Percentiles rank a stretch among this genome's conserved stretches.
These are phyloP conservation scores for Hemiscyllium ocellatum DNA, from an alignment of 2,113 vertebrate genomes.

Conservation along the genomic window DNA sequence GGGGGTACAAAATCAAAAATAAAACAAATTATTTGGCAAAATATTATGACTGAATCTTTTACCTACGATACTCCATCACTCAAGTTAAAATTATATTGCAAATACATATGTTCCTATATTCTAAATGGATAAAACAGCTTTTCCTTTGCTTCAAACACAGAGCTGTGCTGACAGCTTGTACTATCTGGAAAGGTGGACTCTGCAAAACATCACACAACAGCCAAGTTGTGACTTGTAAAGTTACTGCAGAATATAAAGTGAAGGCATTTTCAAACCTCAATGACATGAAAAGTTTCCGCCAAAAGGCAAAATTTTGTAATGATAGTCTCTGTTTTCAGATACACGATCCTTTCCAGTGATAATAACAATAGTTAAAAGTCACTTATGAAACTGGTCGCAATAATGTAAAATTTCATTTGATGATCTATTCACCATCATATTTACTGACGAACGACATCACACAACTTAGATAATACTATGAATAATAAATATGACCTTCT, in stretches of 20 bases:
- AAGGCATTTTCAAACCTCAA: not conserved
- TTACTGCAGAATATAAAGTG: not conserved
- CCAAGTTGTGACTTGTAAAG: not conserved
- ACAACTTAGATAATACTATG: not conserved
- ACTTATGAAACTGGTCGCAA: not conserved
- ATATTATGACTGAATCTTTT: slow-evolving; percentile 7
- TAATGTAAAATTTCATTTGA: not conserved
- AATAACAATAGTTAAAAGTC: not conserved
- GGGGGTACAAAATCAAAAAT: slow-evolving; percentile 20
- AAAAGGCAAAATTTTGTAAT: not conserved
- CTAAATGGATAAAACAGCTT: not conserved
- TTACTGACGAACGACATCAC: not conserved
- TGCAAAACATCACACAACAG: not conserved
- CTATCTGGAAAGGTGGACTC: not conserved
- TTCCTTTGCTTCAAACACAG: not conserved
- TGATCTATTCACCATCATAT: not conserved
- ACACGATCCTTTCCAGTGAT: not conserved
- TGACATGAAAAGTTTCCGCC: not conserved
- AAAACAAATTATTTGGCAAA: slow-evolving; percentile 34
- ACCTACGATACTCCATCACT: not conserved
- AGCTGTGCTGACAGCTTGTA: not conserved
- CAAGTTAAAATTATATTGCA: not conserved
- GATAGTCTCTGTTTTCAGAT: not conserved
- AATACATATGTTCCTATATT: not conserved
- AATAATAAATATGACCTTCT: not conserved